Conservation (phyloP, 1,140 invertebrate genomes). For the Hylaeus volcanicus region DNA sequence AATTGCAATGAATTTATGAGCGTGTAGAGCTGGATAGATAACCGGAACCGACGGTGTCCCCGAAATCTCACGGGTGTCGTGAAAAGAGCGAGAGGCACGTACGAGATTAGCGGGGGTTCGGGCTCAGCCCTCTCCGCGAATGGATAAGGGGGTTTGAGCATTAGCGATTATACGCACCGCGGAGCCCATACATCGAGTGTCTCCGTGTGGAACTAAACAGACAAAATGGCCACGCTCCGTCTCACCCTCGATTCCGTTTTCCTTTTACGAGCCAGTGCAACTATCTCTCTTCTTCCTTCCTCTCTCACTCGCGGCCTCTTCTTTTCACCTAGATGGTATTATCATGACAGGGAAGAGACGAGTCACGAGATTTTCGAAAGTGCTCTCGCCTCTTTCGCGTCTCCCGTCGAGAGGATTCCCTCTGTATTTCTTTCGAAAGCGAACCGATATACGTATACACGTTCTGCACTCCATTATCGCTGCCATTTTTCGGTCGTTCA, state of each 20-base stretch:
- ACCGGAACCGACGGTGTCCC: conserved; percentile 30
- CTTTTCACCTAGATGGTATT: conserved; percentile 41
- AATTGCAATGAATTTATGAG: neutral
- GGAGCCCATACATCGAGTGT: conserved; percentile 73
- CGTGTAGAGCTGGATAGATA: neutral
- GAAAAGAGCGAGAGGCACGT: conserved; percentile 55
- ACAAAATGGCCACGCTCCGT: conserved; percentile 75
- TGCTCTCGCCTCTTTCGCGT: conserved; percentile 34
- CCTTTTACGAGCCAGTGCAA: conserved; percentile 53
- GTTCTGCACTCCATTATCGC: no score
- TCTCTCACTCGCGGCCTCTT: conserved; percentile 30
- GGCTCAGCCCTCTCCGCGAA: conserved; percentile 46
- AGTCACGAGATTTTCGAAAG: conserved; percentile 67
- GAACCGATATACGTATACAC: neutral
- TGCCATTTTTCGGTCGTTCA: no score
- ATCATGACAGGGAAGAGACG: conserved; percentile 47
- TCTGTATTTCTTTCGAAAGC: conserved; percentile 8
- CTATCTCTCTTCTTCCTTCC: conserved; percentile 22
- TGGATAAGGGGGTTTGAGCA: conserved; percentile 71
- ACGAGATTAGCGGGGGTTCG: conserved; percentile 63
- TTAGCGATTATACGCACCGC: conserved; percentile 78
- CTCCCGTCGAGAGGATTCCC: neutral
- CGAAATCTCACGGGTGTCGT: conserved; percentile 56
- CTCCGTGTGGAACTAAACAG: conserved; percentile 77
- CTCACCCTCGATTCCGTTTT: conserved; percentile 70